phyloP scores from a whole-genome alignment of 2,113 vertebrate species.

The Albula goreensis region DNA sequence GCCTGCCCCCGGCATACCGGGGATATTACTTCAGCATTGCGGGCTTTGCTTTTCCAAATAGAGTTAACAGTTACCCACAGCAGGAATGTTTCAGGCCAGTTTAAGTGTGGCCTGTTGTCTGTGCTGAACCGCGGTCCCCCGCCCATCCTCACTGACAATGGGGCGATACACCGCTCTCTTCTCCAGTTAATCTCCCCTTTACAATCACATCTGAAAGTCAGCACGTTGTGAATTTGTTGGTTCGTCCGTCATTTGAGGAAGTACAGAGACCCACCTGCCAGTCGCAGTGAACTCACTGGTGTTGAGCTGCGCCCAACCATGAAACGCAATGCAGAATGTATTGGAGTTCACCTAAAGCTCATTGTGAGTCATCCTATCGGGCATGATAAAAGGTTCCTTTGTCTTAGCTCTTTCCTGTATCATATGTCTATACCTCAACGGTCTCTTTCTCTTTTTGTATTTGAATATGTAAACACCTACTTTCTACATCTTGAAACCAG shows the following conservation, averaged over 20 bases:
- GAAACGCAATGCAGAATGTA: too few species aligned
- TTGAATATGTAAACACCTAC: not conserved
- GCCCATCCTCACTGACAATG: conserved; percentile 21
- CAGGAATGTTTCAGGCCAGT: conserved; percentile 1
- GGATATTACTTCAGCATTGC: too few species aligned
- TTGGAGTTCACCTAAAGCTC: too few species aligned
- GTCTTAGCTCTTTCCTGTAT: not conserved
- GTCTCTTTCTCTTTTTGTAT: not conserved
- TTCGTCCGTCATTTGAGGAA: not conserved
- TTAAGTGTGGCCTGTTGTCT: conserved; percentile 5
- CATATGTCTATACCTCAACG: not conserved
- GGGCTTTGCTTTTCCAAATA: not conserved
- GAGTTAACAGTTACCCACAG: not conserved
- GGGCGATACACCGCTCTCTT: not conserved
- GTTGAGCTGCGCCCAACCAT: too few species aligned
- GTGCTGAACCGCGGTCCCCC: not conserved
- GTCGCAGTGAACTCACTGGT: not conserved
- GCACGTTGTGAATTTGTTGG: not conserved
- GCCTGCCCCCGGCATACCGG: too few species aligned
- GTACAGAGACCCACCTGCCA: not conserved
- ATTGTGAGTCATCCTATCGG: too few species aligned
- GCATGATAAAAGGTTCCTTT: not conserved
- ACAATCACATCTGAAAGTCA: conserved; percentile 32
- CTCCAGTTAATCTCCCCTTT: conserved; percentile 26
- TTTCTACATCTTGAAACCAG: too few species aligned